These are phyloP conservation scores for Ceraclea dissimilis DNA, from an alignment of 2,888 invertebrate genomes.

Conservation along the genomic window DNA sequence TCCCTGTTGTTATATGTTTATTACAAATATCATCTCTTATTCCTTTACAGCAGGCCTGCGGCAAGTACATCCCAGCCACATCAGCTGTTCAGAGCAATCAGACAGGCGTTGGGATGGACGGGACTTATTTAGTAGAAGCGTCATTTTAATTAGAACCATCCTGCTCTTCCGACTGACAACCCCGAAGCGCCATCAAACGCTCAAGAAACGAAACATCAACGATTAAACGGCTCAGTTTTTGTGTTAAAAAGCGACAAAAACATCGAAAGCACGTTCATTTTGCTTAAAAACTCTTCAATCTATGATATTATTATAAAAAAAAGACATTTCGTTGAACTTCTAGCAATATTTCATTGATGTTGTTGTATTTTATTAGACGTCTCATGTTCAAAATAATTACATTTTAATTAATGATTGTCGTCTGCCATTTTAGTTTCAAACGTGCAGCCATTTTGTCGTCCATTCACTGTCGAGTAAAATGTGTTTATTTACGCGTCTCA, in stretches of 20 bases:
- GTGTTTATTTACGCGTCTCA: too few relatives aligned
- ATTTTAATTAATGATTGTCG: too few relatives aligned
- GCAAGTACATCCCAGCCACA: constrained; percentile 81
- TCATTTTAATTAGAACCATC: constrained; percentile 54
- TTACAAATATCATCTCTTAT: constrained; percentile 5
- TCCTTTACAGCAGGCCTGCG: constrained; percentile 67
- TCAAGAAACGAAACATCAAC: not conserved
- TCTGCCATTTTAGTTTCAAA: too few relatives aligned
- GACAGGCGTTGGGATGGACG: constrained; percentile 76
- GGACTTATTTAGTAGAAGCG: constrained; percentile 78
- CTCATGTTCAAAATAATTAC: too few relatives aligned
- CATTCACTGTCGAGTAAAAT: too few relatives aligned
- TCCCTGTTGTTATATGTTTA: too few relatives aligned
- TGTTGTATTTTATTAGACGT: too few relatives aligned
- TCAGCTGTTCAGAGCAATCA: constrained; percentile 74
- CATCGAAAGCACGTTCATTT: constrained; percentile 4
- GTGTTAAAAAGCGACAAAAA: not conserved
- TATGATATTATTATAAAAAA: not conserved
- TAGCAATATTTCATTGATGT: too few relatives aligned
- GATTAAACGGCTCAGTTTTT: not conserved
- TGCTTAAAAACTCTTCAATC: not conserved
- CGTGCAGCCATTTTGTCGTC: too few relatives aligned
- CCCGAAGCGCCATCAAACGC: not conserved
- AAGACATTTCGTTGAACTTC: too few relatives aligned
- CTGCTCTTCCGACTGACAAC: not conserved